A percentile compares a stretch with the other conserved stretches of the same genome.
phyloP scores from a whole-genome alignment of 2,113 vertebrate species.

The Xiphophorus maculatus region DNA sequence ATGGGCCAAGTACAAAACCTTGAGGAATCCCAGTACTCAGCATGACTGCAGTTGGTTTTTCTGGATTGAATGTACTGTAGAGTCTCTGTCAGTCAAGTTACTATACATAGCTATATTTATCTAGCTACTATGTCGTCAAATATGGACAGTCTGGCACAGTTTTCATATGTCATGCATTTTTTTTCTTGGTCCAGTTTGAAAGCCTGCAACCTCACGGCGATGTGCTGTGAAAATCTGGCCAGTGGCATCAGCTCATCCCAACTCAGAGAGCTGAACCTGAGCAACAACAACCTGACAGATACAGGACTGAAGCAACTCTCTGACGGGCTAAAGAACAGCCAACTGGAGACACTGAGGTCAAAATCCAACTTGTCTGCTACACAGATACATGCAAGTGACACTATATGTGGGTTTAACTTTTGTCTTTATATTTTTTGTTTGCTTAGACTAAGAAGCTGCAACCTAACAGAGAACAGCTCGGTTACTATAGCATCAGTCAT shows the following conservation, averaged over 20 bases:
- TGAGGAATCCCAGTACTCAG: neutral
- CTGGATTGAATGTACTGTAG: neutral
- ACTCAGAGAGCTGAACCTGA: constrained; percentile 57
- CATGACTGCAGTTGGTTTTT: neutral
- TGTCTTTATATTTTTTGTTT: constrained; percentile 1
- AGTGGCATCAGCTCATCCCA: constrained; percentile 34
- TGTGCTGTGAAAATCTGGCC: constrained; percentile 49
- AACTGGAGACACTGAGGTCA: constrained; percentile 56
- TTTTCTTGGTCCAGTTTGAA: constrained; percentile 44
- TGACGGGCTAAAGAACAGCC: constrained; percentile 34
- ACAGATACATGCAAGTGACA: too few species aligned
- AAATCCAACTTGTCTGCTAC: neutral
- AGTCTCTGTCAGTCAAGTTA: neutral
- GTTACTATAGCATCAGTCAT: constrained; percentile 28
- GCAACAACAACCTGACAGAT: constrained; percentile 68
- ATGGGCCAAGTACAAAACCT: neutral
- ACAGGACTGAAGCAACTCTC: constrained; percentile 42
- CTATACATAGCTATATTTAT: neutral
- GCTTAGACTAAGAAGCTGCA: constrained; percentile 62
- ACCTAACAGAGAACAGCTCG: constrained; percentile 41
- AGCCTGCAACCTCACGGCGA: constrained; percentile 53
- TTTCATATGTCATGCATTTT: neutral
- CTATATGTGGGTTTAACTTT: neutral
- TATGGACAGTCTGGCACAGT: neutral
- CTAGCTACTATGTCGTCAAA: neutral